These are phyloP conservation scores for Spicauda simplicius DNA, from an alignment of 2,888 invertebrate species.

Conservation along the genomic window DNA sequence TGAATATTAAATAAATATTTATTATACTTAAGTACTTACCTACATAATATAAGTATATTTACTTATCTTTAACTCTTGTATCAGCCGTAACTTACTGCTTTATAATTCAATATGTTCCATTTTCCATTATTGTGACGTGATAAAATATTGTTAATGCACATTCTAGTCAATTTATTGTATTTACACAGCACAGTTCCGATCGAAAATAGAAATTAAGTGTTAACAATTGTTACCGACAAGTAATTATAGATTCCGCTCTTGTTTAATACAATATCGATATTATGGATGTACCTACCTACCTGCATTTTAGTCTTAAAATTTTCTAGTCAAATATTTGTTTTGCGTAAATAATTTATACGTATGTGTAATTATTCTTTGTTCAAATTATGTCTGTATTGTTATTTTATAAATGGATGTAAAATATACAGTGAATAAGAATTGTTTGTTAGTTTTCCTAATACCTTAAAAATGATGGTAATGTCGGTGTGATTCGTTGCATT, in stretches of 20 bases:
- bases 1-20: not conserved
- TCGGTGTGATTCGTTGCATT: no score
- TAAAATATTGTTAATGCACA: conserved; percentile 7
- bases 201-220: conserved; percentile 9
- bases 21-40: not conserved
- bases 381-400: conserved; percentile 25
- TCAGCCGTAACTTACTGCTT: not conserved
- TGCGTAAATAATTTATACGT: conserved; percentile 32
- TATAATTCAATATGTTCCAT: not conserved
- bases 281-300: conserved; percentile 4
- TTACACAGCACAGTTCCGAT: conserved; percentile 3
- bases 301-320: conserved; percentile 10
- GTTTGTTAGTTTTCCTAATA: conserved; percentile 19
- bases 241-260: conserved; percentile 9
- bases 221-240: not conserved
- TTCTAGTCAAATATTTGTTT: conserved; percentile 44
- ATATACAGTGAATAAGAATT: conserved; percentile 51
- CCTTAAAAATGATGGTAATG: no score
- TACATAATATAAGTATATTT: not conserved
- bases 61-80: not conserved
- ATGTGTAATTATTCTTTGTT: conserved; percentile 28
- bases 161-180: conserved; percentile 25
- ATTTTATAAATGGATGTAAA: conserved; percentile 70
- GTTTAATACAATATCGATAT: not conserved
- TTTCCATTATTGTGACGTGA: not conserved